These are phyloP conservation scores for Scylla paramamosain DNA, from an alignment of 1,140 invertebrate species.

Conservation along the genomic window DNA sequence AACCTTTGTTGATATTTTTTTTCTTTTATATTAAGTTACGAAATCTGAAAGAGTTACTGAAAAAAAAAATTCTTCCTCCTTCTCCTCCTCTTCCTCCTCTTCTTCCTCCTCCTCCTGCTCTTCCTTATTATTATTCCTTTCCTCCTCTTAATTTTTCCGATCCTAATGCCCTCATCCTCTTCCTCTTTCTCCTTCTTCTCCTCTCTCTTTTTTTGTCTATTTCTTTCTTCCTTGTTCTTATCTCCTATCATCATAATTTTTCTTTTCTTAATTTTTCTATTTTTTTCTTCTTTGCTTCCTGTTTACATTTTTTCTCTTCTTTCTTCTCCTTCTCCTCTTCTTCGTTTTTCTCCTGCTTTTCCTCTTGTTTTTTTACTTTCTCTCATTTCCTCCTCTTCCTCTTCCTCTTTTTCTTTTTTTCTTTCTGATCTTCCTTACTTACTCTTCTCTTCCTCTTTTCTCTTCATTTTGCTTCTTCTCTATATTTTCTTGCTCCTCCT, in stretches of 20 bases:
- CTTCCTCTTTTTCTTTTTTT: background rate
- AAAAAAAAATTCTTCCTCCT: too few relatives aligned
- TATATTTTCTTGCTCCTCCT: background rate
- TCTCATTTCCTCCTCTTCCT: background rate
- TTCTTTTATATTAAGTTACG: too few relatives aligned
- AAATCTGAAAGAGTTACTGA: too few relatives aligned
- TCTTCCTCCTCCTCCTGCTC: background rate
- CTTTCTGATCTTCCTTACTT: background rate
- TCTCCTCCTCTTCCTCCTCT: background rate
- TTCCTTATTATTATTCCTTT: background rate
- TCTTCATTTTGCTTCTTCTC: background rate
- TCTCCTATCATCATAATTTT: background rate
- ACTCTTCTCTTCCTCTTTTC: background rate
- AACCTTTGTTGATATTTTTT: too few relatives aligned
- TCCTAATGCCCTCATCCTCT: background rate
- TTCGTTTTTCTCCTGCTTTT: background rate
- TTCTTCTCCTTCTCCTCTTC: background rate
- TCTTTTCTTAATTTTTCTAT: background rate
- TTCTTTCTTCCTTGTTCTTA: background rate
- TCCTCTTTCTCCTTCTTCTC: background rate
- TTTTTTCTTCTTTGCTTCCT: background rate
- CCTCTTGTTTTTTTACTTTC: background rate
- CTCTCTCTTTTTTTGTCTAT: background rate
- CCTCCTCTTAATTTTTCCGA: background rate
- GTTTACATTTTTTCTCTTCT: background rate